phyloP scores from a whole-genome alignment of 2,113 vertebrate genomes.

The Myrmecophaga tridactyla region DNA sequence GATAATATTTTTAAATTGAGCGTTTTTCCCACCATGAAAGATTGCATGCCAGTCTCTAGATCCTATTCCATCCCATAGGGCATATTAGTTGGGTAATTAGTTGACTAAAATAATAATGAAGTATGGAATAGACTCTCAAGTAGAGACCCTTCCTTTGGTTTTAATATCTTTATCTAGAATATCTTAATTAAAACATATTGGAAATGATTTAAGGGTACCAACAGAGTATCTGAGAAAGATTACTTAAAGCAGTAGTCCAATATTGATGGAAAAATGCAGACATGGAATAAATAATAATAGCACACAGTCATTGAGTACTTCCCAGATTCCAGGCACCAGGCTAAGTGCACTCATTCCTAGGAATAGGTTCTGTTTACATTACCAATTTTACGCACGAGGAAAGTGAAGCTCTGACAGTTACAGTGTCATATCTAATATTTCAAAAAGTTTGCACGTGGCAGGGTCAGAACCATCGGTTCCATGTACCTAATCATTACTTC shows the following conservation, averaged over 20 bases:
- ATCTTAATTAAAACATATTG: background rate
- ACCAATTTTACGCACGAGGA: background rate
- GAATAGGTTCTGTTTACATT: background rate
- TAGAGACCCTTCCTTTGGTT: background rate
- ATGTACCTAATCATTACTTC: background rate
- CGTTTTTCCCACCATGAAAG: background rate
- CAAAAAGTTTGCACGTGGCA: background rate
- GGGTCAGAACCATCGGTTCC: background rate
- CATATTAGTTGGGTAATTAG: background rate
- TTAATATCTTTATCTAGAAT: background rate
- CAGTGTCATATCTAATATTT: background rate
- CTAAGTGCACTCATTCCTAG: background rate
- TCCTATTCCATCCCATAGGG: background rate
- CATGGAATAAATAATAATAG: background rate
- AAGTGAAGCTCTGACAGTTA: background rate
- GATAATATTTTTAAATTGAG: background rate
- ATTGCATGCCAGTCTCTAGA: background rate
- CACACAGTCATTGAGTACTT: background rate
- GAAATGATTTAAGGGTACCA: background rate
- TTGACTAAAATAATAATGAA: constrained; percentile 23
- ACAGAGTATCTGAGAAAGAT: background rate
- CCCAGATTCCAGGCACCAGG: background rate
- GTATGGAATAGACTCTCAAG: background rate
- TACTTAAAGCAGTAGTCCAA: background rate
- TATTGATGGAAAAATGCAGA: background rate